Conservation (phyloP, 1,140 invertebrate species). For the Saxidomus purpurata region DNA sequence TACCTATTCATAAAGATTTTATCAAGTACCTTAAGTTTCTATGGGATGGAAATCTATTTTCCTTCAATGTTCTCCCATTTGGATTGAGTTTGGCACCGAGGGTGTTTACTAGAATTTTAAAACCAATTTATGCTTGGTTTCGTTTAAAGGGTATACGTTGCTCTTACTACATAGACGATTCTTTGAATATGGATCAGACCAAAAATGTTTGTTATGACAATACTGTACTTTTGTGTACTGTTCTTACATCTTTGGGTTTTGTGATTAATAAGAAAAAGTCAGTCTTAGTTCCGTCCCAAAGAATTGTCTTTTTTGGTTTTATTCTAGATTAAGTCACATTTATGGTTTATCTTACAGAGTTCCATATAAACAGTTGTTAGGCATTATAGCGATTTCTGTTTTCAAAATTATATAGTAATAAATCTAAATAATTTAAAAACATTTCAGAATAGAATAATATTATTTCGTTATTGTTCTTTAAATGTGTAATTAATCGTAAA, state of each 20-base stretch:
- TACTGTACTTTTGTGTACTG: neutral
- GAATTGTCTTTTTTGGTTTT: no score
- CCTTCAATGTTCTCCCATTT: constrained; percentile 31
- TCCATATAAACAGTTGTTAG: no score
- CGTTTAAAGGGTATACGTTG: constrained; percentile 26
- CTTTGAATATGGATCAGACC: constrained; percentile 55
- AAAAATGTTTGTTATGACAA: neutral
- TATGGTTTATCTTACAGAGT: no score
- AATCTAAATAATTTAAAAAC: no score
- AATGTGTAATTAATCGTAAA: no score
- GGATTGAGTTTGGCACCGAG: constrained; percentile 14
- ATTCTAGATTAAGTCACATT: no score
- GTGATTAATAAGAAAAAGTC: neutral
- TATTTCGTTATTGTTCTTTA: no score
- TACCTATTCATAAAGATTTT: constrained; percentile 30
- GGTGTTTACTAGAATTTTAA: constrained; percentile 50
- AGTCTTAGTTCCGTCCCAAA: no score
- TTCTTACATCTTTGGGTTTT: neutral
- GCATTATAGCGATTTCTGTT: no score
- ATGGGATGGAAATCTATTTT: neutral
- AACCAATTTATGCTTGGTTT: constrained; percentile 61
- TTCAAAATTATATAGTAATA: no score
- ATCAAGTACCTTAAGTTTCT: constrained; percentile 24
- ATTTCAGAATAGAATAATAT: no score
- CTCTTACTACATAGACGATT: constrained; percentile 63